These are phyloP conservation scores for Heliocidaris erythrogramma DNA, from an alignment of 35 echinoderm and acorn worm species.

Conservation along the genomic window DNA sequence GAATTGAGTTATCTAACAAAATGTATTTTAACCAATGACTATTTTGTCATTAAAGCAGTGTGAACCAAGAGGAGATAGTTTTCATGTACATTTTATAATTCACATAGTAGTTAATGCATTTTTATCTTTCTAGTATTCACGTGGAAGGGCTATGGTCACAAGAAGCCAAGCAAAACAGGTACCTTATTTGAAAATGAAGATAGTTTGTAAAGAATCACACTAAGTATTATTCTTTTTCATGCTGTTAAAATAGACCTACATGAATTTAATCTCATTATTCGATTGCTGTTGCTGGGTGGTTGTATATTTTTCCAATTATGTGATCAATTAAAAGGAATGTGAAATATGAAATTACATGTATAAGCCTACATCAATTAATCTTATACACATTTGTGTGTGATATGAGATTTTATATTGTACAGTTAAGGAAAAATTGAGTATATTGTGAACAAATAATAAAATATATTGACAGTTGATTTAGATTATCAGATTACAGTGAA, in stretches of 20 bases:
- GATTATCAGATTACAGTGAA: too few species aligned
- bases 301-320: not conserved
- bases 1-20: not conserved
- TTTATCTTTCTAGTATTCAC: not conserved
- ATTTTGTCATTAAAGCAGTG: not conserved
- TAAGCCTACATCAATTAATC: too few species aligned
- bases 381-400: too few species aligned
- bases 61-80: not conserved
- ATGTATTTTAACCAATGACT: not conserved
- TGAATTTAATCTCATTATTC: not conserved
- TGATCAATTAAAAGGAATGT: not conserved
- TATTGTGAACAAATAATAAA: not conserved
- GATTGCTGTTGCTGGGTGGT: not conserved
- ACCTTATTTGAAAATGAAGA: not conserved
- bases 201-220: too few species aligned
- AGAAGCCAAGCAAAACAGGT: not conserved
- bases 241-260: too few species aligned
- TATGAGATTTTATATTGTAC: too few species aligned
- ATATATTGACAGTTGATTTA: too few species aligned
- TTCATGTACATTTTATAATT: not conserved
- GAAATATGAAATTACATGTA: not conserved
- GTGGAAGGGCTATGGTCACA: conserved; percentile 25
- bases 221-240: too few species aligned
- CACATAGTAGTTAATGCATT: not conserved
- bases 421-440: not conserved